A percentile compares a stretch with the other conserved stretches of the same genome.
These are phyloP conservation scores for Rhopalosiphum nymphaeae DNA, from an alignment of 2,888 invertebrate genomes.

Conservation along the genomic window DNA sequence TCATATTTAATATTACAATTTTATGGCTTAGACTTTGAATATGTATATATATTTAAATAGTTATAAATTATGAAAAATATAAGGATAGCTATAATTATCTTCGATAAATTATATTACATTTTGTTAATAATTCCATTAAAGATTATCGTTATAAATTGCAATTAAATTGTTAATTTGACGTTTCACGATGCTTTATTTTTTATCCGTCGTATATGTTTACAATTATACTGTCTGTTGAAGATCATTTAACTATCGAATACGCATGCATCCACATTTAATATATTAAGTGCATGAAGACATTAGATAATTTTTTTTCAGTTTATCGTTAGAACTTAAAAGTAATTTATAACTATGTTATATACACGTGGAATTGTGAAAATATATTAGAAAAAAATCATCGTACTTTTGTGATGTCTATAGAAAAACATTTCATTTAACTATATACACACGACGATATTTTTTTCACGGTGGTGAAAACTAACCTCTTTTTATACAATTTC, in stretches of 20 bases:
- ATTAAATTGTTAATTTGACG: background rate
- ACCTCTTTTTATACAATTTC: background rate
- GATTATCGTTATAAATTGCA: background rate
- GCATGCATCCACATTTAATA: background rate
- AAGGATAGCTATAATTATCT: background rate
- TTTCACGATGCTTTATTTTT: background rate
- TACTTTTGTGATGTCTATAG: background rate
- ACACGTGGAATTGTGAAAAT: background rate
- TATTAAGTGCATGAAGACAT: background rate
- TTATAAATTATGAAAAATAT: background rate
- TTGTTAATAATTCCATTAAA: background rate
- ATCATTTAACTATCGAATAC: background rate
- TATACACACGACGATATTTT: background rate
- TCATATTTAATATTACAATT: background rate
- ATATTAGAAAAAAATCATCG: background rate
- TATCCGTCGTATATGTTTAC: background rate
- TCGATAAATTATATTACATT: background rate
- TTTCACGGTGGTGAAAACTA: background rate
- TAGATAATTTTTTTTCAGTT: background rate
- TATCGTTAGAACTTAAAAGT: background rate
- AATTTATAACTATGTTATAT: background rate
- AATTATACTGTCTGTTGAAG: background rate
- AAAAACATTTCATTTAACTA: background rate
- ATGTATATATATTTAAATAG: background rate
- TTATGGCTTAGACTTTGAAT: background rate